Evolutionary conservation across 2,797 vertebrate species (phyloP), one percentile per base, ranked within the genome.

Genomic region (Gymnoscopelus braueri): DNA sequence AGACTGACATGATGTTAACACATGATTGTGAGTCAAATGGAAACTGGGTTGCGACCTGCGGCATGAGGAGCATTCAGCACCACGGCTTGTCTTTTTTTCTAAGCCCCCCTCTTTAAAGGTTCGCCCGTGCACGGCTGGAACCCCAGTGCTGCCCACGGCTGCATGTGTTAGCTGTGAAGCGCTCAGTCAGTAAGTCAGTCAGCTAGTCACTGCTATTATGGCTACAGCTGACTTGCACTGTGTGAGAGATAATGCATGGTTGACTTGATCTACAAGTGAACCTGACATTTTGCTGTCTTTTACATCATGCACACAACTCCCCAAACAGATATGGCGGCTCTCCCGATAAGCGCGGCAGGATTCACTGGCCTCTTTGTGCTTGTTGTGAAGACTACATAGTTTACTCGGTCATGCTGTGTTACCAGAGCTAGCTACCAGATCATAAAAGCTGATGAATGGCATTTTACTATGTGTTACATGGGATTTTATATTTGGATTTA

Each of bases 251-350:
- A 93, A 93, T 91, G 89, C 92, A 90, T 90, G 92, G 91, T 91
- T 89, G 91, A 92, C 91, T 93, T 93, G 92, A 94, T 94, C 92
- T 93, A 93, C 91, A 92, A 92, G 92, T 93, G 91, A 93, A 93
- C 91, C 91, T 92, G 93, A 92, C 92, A 92, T 93, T 91, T 91
- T 75, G 82, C 86, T 87, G 86, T 87, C 88, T 87, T 19, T 91
- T 91, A 91, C 92, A 92, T 93, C 89, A 90, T 86, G 84, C 39
- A 83, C 88, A 86, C 88, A 87, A 90, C 90, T 89, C 87, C 83
- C 88, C 84, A 87, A 91, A 91, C 90, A 89, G 92, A 93, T 93
- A 91, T 83, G 87, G 86, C 85, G 81, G 85, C 63, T 72, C 83
- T 63, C 76, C 86, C 65, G 92, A 93, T 93, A 93, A 93, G 90